Evolutionary conservation across 2,888 invertebrate genomes (phyloP).

Genomic region (Leptopilina myrica): DNA sequence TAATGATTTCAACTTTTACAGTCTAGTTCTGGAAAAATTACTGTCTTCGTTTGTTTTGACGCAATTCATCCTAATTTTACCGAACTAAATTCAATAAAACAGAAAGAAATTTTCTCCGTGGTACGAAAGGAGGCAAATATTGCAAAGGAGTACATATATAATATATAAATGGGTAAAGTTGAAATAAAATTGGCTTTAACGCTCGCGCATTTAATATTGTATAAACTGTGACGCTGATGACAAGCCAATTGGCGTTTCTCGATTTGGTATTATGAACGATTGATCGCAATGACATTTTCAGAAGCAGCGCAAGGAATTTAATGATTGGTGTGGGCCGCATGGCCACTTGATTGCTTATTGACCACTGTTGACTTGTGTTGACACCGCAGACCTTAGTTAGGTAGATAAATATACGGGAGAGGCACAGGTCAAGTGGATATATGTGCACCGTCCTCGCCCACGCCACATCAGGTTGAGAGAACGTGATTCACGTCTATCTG

Average conservation of each 20-base stretch:
- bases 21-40: no score
- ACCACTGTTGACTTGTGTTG: conserved; percentile 77
- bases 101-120: no score
- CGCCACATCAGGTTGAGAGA: conserved; percentile 55
- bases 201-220: no score
- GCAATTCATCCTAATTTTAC: no score
- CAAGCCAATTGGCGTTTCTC: conserved; percentile 26
- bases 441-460: conserved; percentile 71
- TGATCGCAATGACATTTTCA: conserved; percentile 23
- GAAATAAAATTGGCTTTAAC: neutral
- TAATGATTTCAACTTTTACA: no score
- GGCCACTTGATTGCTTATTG: conserved; percentile 75
- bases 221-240: conserved; percentile 23
- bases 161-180: neutral
- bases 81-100: no score
- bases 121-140: no score
- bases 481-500: conserved; percentile 52
- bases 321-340: conserved; percentile 70
- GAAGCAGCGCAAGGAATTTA: conserved; percentile 47
- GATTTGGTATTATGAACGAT: conserved; percentile 18
- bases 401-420: conserved; percentile 72
- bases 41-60: no score
- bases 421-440: conserved; percentile 72
- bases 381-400: conserved; percentile 75
- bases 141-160: no score